phyloP scores from a whole-genome alignment of 2,113 vertebrate genomes.

The Clupea harengus region DNA sequence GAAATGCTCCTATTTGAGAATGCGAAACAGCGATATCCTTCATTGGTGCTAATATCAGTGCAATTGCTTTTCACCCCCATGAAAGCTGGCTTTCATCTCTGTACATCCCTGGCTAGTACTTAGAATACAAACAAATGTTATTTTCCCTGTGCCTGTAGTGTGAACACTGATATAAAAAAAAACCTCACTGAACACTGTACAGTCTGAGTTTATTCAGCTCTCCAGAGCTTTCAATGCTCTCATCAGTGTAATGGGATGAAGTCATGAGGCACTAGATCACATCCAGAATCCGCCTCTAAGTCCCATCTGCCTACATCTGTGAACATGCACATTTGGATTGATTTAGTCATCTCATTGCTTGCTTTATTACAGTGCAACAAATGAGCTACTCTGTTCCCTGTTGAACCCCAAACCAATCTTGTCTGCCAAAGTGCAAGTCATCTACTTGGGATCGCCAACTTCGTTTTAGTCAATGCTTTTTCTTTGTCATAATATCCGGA shows the following conservation, averaged over 20 bases:
- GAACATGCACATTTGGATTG: background rate
- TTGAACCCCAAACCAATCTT: conserved; percentile 18
- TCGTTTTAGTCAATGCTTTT: background rate
- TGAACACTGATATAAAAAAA: background rate
- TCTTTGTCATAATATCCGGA: conserved; percentile 30
- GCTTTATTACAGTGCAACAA: background rate
- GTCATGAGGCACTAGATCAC: background rate
- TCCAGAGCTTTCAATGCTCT: background rate
- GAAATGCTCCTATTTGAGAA: background rate
- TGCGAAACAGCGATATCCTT: background rate
- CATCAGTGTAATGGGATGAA: conserved; percentile 11
- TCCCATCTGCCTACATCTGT: background rate
- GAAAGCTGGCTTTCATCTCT: background rate
- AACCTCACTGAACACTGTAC: conserved; percentile 7
- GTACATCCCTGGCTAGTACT: no score
- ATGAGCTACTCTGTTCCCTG: background rate
- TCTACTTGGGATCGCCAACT: conserved; percentile 11
- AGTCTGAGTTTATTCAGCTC: background rate
- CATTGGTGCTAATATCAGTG: background rate
- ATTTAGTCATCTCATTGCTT: background rate
- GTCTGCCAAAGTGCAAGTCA: background rate
- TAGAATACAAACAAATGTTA: background rate
- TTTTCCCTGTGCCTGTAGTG: background rate
- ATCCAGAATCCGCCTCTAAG: background rate
- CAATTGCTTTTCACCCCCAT: background rate